Evolutionary conservation across 2,888 invertebrate species (phyloP).

Genomic region (Diaperis boleti): DNA sequence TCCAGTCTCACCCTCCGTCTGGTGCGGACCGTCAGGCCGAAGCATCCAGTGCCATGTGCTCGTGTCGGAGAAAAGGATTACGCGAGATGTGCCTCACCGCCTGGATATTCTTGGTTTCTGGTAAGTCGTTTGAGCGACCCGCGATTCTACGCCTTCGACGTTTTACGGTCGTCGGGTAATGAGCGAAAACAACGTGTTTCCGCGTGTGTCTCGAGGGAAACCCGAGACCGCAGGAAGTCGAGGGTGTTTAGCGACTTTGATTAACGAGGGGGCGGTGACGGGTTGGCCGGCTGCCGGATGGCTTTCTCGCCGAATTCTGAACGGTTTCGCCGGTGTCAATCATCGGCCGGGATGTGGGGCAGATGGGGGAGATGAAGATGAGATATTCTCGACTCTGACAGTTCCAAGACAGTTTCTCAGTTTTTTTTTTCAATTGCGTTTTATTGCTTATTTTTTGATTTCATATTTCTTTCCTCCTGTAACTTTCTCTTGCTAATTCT

Average conservation of each 20-base stretch:
- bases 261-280: slow-evolving; percentile 30
- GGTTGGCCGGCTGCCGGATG: neutral
- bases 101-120: slow-evolving; percentile 24
- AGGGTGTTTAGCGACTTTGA: slow-evolving; percentile 28
- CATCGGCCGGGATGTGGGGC: neutral
- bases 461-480: too few relatives aligned
- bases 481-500: too few relatives aligned
- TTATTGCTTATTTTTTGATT: too few relatives aligned
- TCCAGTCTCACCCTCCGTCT: slow-evolving; percentile 34
- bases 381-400: too few relatives aligned
- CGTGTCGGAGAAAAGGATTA: slow-evolving; percentile 27
- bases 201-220: slow-evolving; percentile 17
- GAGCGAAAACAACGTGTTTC: slow-evolving; percentile 24
- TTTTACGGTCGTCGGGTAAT: slow-evolving; percentile 27
- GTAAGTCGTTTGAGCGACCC: slow-evolving; percentile 13
- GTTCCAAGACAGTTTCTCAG: too few relatives aligned
- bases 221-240: slow-evolving; percentile 39
- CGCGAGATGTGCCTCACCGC: slow-evolving; percentile 10
- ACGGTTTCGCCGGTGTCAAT: neutral
- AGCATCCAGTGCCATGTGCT: slow-evolving; percentile 34
- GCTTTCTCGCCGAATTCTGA: slow-evolving; percentile 2
- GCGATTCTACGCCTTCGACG: slow-evolving; percentile 6
- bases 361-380: neutral
- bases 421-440: too few relatives aligned
- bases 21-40: slow-evolving; percentile 11